These are phyloP conservation scores for Allolobophora icterica DNA, from an alignment of 2,888 invertebrate genomes.

Conservation along the genomic window DNA sequence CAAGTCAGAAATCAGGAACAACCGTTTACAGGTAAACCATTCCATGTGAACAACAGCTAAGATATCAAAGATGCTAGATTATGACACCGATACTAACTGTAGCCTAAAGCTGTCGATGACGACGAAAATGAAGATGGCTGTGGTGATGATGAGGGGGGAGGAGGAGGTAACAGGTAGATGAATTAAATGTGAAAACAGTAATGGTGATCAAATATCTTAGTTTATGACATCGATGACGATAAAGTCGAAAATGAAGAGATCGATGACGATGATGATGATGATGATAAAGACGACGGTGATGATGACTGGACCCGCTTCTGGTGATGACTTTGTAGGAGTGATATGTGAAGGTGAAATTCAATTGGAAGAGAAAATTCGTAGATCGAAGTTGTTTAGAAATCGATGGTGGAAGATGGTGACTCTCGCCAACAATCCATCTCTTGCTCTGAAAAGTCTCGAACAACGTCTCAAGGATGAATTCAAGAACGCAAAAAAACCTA, in stretches of 20 bases:
- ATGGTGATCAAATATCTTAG: no score
- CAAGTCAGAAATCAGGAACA: not conserved
- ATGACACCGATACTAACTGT: no score
- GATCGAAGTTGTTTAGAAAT: not conserved
- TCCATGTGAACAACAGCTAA: not conserved
- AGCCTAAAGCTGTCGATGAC: no score
- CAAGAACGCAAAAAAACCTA: not conserved
- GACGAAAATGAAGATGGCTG: no score
- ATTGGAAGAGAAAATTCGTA: not conserved
- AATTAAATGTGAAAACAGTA: no score
- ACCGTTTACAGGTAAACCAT: not conserved
- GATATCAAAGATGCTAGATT: no score
- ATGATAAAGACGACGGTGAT: no score
- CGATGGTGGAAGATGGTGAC: slow-evolving; percentile 23
- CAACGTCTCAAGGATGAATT: not conserved
- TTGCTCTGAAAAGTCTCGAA: not conserved
- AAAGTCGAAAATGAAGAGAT: no score
- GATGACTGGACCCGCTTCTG: not conserved
- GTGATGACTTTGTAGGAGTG: not conserved
- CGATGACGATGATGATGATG: no score
- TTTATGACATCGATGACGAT: no score
- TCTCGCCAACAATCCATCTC: not conserved
- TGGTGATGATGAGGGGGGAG: no score
- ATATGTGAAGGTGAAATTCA: not conserved
- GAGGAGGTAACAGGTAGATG: no score